A percentile compares a stretch with the other conserved stretches of the same genome.
Evolutionary conservation across 92 coral and sea anemone species (phyloP).

Genomic region (Montipora capitata): DNA sequence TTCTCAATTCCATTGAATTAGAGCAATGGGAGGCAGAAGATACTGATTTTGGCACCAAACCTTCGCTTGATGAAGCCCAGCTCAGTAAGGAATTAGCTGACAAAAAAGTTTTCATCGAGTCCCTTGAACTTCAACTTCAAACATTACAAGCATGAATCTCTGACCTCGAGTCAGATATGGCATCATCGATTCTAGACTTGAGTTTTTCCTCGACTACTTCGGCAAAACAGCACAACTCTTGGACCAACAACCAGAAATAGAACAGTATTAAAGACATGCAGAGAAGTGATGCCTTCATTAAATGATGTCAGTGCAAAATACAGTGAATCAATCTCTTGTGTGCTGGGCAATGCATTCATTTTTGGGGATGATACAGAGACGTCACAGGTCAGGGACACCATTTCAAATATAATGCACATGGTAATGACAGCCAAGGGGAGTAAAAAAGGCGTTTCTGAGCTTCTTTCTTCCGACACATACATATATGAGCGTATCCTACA

Average conservation of each 20-base stretch:
- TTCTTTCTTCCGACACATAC: not conserved
- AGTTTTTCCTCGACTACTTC: not conserved
- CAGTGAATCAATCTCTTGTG: constrained; percentile 22
- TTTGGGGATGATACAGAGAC: constrained; percentile 21
- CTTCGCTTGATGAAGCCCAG: too few relatives aligned
- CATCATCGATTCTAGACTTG: not conserved
- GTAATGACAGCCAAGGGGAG: not conserved
- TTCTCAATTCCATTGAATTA: too few relatives aligned
- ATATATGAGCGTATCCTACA: not conserved
- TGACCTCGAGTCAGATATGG: not conserved
- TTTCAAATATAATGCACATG: not conserved
- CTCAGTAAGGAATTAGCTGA: too few relatives aligned
- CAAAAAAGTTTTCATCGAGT: too few relatives aligned
- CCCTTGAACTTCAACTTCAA: constrained; percentile 4
- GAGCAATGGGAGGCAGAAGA: too few relatives aligned
- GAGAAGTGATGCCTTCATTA: constrained; percentile 7
- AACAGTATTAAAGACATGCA: constrained; percentile 22
- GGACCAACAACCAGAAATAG: constrained; percentile 24
- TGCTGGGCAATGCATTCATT: constrained; percentile 18
- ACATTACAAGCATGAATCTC: not conserved
- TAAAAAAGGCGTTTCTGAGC: constrained; percentile 1
- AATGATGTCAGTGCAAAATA: constrained; percentile 16
- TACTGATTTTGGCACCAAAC: too few relatives aligned
- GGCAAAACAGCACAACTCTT: not conserved
- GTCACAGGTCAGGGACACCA: constrained; percentile 7